A percentile compares a stretch with the other conserved stretches of the same genome.
Conservation (phyloP, 2,797 vertebrate genomes). For the Taeniopygia guttata region DNA sequence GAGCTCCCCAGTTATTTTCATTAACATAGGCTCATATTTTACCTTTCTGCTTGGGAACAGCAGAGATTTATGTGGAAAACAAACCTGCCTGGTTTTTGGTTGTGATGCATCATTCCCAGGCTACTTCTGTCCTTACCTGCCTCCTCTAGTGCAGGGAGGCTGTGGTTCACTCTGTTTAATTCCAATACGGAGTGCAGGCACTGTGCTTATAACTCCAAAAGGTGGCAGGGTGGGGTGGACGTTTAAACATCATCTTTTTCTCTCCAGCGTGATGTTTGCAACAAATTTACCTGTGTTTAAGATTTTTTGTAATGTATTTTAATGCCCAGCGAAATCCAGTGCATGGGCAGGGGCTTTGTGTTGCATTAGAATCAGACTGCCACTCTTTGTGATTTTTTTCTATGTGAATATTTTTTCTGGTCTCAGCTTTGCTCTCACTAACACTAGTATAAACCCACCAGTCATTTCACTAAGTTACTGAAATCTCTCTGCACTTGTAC, state of each 20-base stretch:
- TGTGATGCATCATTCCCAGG: neutral
- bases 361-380: neutral
- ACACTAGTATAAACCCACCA: neutral
- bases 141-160: neutral
- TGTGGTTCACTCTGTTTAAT: neutral
- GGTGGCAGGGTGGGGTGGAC: neutral
- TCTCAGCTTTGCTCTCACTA: neutral
- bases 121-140: neutral
- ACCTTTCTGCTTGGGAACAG: neutral
- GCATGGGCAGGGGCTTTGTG: neutral
- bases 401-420: neutral
- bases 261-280: neutral
- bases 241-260: neutral
- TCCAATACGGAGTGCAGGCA: fast-evolving
- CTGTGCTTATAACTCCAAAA: neutral
- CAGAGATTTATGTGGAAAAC: neutral
- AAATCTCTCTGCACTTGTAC: neutral
- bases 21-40: neutral
- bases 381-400: neutral
- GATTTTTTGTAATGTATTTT: neutral
- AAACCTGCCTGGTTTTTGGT: neutral
- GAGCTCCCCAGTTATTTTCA: neutral
- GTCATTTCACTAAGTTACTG: neutral
- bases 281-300: neutral
- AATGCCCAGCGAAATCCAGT: neutral